Base-by-base conservation (phyloP, 2,888 invertebrate species). In the Drosophila basisetae region DNA sequence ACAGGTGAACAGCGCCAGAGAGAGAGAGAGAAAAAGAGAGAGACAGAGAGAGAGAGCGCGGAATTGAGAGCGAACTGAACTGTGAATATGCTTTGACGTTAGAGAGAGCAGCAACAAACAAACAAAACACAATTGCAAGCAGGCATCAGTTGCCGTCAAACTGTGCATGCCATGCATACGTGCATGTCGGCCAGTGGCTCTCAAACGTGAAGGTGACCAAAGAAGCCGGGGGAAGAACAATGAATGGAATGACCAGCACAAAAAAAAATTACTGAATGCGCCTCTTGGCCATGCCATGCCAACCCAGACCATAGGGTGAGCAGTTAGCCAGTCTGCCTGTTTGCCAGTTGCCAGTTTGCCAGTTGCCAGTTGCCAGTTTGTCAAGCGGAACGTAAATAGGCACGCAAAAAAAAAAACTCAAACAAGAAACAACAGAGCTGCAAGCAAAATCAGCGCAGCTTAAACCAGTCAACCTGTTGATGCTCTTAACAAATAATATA, bases 331-430 rank as follows among this genome's bases (percentile, higher is more conserved):
- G 43, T 37, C 37, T 16, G 56, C 53, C 72, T 5, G 35, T 35
- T 35, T 35, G 39, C 39, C 39, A 39, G 41, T 70, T 22, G 22
- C 22, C 22, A 22, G 22, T 22, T 22, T 31, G 33, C 39, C 33
- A 31, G 31, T 35, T 35, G 39, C 39, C 39, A 75, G 31, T 35
- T 35, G 39, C 39, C 39, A 75, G 77, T 88, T 83, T 88, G 75
- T 84, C 83, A 88, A 84, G 84, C 88, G 84, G 79, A 88, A 83
- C 88, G 79, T 72, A 79, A 87, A 78, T 62, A 76, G 50, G 68
- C 68, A 70, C 64, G 64, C 78, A 82, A 70, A 83, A 61, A 49
- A 58, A 43, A 71, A 68, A 54, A 68, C 52, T 54, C 59, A 52
- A 67, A 59, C 62, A 74, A 39, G 50, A 31, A 60, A 41, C 54